phyloP scores from a whole-genome alignment of 2,888 invertebrate species.

The Phoronis australis region DNA sequence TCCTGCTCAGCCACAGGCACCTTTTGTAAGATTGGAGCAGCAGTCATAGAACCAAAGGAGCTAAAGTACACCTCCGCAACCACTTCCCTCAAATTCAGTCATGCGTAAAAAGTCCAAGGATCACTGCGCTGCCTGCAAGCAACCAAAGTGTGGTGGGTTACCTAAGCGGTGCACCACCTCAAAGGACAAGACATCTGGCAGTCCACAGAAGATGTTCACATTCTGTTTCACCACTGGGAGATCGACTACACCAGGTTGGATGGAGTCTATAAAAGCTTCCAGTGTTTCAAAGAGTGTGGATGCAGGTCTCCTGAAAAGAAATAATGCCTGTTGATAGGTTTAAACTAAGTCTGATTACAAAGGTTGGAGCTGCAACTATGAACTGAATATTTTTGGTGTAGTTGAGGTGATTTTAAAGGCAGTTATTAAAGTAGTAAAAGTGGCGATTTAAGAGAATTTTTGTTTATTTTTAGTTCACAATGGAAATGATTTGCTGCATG shows the following conservation, averaged over 20 bases:
- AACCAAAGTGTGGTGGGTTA: background rate
- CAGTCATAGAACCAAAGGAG: background rate
- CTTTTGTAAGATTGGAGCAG: no score
- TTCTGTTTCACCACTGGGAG: background rate
- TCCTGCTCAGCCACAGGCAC: background rate
- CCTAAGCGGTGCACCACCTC: background rate
- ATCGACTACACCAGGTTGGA: background rate
- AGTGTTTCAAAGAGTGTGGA: background rate
- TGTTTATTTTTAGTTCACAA: no score
- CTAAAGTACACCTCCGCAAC: background rate
- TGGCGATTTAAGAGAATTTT: no score
- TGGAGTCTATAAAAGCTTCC: background rate
- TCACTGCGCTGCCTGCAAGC: background rate
- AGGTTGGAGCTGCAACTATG: no score
- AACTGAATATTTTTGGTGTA: no score
- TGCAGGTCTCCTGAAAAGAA: no score
- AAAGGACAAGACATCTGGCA: background rate
- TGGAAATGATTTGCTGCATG: no score
- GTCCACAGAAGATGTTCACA: background rate
- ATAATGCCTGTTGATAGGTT: no score
- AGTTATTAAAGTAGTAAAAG: no score
- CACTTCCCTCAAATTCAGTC: background rate
- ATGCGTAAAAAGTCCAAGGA: background rate
- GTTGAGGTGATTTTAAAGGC: no score
- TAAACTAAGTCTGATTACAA: no score